phyloP scores from a whole-genome alignment of 2,113 vertebrate genomes.

The Sinocyclocheilus grahami region DNA sequence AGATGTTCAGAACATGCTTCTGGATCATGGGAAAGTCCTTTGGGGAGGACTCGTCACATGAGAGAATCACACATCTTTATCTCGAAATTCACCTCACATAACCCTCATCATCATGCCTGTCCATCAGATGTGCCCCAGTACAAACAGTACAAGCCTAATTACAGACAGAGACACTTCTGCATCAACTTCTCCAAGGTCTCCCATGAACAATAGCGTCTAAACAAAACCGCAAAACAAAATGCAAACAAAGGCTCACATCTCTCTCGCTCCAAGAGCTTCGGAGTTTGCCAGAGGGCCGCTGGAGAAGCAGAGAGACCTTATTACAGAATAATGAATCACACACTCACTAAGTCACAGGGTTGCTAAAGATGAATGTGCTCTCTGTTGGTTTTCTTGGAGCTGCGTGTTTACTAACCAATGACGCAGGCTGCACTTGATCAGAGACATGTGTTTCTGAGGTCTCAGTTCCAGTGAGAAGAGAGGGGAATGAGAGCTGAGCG shows the following conservation, averaged over 20 bases:
- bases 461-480: slow-evolving; percentile 52
- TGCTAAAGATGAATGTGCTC: slow-evolving; percentile 79
- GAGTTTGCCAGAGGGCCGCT: slow-evolving; percentile 37
- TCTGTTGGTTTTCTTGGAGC: slow-evolving; percentile 82
- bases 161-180: slow-evolving; percentile 30
- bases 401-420: slow-evolving; percentile 81
- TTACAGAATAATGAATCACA: slow-evolving; percentile 83
- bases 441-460: slow-evolving; percentile 79
- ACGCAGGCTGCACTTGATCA: slow-evolving; percentile 81
- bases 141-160: slow-evolving; percentile 3
- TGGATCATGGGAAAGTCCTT: background rate
- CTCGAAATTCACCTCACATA: background rate
- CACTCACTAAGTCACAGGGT: slow-evolving; percentile 78
- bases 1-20: background rate
- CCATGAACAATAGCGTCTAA: slow-evolving; percentile 37
- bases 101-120: background rate
- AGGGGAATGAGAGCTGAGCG: slow-evolving; percentile 46
- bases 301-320: slow-evolving; percentile 64
- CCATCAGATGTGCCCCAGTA: slow-evolving; percentile 29
- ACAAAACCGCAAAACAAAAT: slow-evolving; percentile 38
- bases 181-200: slow-evolving; percentile 9
- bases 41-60: background rate
- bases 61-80: background rate
- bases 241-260: slow-evolving; percentile 24
- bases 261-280: slow-evolving; percentile 31